A percentile compares a stretch with the other conserved stretches of the same genome.
Evolutionary conservation across 2,113 vertebrate genomes (phyloP).

Genomic region (Thalassoma bifasciatum): DNA sequence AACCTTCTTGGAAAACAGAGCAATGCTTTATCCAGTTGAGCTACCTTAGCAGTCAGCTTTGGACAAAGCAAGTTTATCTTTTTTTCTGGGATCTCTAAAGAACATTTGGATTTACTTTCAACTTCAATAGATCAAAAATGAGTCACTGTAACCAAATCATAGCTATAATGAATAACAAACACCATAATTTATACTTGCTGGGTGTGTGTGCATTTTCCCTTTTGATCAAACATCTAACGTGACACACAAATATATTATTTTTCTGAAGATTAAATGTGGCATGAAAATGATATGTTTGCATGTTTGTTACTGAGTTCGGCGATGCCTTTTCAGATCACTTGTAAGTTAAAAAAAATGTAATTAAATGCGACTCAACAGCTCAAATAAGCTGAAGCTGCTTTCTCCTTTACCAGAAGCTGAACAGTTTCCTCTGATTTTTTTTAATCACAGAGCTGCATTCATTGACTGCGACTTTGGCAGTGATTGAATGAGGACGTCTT

Average conservation of each 20-base stretch:
- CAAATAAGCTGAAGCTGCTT: background rate
- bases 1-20: too few relatives aligned
- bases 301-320: background rate
- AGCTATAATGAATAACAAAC: background rate
- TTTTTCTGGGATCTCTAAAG: background rate
- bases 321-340: background rate
- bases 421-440: slow-evolving; percentile 6
- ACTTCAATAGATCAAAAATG: background rate
- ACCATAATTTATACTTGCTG: background rate
- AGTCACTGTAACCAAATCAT: too few relatives aligned
- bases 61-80: background rate
- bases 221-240: background rate
- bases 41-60: background rate
- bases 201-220: background rate
- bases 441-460: slow-evolving; percentile 5
- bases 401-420: background rate
- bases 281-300: background rate
- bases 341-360: background rate
- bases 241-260: too few relatives aligned
- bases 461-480: background rate
- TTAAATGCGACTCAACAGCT: too few relatives aligned
- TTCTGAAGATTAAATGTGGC: background rate
- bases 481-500: background rate
- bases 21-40: too few relatives aligned
- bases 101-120: too few relatives aligned